A percentile compares a stretch with the other conserved stretches of the same genome.
These are phyloP conservation scores for Calliphora vomitoria DNA, from an alignment of 2,888 invertebrate species.

Conservation along the genomic window DNA sequence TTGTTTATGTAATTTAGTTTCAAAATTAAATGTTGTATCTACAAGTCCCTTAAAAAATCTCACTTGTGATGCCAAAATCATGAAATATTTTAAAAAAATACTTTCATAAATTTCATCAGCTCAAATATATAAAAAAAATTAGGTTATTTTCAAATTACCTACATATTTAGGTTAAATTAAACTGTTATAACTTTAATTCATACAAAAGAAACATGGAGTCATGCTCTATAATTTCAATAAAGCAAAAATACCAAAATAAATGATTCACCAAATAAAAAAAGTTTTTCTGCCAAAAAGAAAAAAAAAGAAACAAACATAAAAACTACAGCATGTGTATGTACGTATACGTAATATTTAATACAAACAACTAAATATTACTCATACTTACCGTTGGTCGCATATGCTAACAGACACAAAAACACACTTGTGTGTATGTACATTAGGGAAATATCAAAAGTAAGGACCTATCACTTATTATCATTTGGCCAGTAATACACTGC, in stretches of 20 bases:
- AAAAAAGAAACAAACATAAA: neutral
- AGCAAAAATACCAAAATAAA: neutral
- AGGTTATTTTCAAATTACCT: neutral
- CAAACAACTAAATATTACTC: slow-evolving; percentile 52
- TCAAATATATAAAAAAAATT: neutral
- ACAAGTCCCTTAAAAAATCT: too few relatives aligned
- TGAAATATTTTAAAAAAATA: too few relatives aligned
- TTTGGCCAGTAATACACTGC: too few relatives aligned
- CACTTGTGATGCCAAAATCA: too few relatives aligned
- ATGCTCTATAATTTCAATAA: slow-evolving; percentile 23
- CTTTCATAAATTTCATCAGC: neutral
- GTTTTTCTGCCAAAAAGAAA: slow-evolving; percentile 8
- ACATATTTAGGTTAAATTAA: slow-evolving; percentile 17
- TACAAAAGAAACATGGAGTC: neutral
- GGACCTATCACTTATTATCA: too few relatives aligned
- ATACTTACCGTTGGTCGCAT: slow-evolving; percentile 54
- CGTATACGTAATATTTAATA: slow-evolving; percentile 62
- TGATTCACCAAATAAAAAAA: slow-evolving; percentile 18
- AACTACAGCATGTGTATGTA: slow-evolving; percentile 29
- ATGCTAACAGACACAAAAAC: neutral
- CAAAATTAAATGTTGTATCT: too few relatives aligned
- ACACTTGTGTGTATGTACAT: neutral
- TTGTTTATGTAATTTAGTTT: too few relatives aligned
- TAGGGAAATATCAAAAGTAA: too few relatives aligned
- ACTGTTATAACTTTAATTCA: neutral